Percentiles rank a stretch among this genome's conserved stretches.
Evolutionary conservation across 2,888 invertebrate genomes (phyloP).

Genomic region (Lathronympha strigana): DNA sequence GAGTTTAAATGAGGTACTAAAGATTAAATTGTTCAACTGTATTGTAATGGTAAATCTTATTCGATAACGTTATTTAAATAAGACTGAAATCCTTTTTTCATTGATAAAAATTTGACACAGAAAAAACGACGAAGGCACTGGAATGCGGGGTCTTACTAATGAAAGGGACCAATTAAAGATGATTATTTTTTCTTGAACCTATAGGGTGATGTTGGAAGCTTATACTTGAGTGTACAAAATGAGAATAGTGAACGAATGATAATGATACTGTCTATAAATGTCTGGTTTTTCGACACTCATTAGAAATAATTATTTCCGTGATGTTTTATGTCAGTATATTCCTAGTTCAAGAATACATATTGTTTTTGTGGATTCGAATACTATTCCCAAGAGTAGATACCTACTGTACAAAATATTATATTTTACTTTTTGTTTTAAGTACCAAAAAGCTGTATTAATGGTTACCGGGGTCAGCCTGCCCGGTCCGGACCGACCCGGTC

Average conservation of each 20-base stretch:
- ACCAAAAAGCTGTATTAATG: too few species aligned
- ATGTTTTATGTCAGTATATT: too few species aligned
- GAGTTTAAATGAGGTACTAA: conserved; percentile 38
- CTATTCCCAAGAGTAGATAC: too few species aligned
- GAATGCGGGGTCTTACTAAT: conserved; percentile 82
- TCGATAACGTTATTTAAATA: conserved; percentile 79
- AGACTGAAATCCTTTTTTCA: conserved; percentile 82
- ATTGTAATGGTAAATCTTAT: conserved; percentile 44
- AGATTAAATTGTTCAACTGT: conserved; percentile 40
- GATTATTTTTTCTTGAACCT: conserved; percentile 79
- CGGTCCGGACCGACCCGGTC: too few species aligned
- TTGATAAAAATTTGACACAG: conserved; percentile 83
- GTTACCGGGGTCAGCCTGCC: too few species aligned
- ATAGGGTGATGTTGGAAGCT: conserved; percentile 59
- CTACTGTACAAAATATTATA: too few species aligned
- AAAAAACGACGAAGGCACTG: conserved; percentile 71
- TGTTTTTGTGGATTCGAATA: too few species aligned
- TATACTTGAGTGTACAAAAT: conserved; percentile 36
- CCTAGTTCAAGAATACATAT: too few species aligned
- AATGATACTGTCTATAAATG: too few species aligned
- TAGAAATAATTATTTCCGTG: too few species aligned
- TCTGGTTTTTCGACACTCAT: too few species aligned
- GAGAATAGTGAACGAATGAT: background rate
- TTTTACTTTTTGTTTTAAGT: too few species aligned
- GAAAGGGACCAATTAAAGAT: conserved; percentile 83